Conservation (phyloP, 2,888 invertebrate species). For the Drosophila kokeensis region DNA sequence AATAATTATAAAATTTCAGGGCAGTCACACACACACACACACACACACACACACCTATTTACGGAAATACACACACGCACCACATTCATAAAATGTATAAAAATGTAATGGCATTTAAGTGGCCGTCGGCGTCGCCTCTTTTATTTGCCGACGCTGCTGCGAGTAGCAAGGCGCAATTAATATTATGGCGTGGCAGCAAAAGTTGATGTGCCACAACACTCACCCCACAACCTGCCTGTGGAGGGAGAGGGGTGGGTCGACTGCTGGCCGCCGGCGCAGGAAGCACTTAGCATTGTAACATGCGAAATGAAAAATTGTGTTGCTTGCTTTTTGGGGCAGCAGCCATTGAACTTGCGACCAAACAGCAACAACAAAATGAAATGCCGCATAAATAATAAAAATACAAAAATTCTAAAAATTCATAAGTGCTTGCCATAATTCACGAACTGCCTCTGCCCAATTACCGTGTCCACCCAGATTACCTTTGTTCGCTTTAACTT, state of each 20-base stretch:
- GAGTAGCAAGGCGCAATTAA: slow-evolving; percentile 79
- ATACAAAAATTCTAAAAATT: slow-evolving; percentile 55
- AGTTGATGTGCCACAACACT: slow-evolving; percentile 68
- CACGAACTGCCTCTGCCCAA: slow-evolving; percentile 52
- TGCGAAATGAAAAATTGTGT: slow-evolving; percentile 76
- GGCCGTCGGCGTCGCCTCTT: slow-evolving; percentile 64
- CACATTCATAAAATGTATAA: slow-evolving; percentile 65
- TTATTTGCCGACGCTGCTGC: slow-evolving; percentile 36
- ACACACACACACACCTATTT: slow-evolving; percentile 19
- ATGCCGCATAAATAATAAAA: slow-evolving; percentile 66
- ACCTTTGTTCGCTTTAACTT: slow-evolving; percentile 46
- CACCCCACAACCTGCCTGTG: slow-evolving; percentile 34
- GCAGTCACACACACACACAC: slow-evolving; percentile 24
- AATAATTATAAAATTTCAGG: slow-evolving; percentile 78
- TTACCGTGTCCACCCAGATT: slow-evolving; percentile 66
- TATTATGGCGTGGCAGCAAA: slow-evolving; percentile 83
- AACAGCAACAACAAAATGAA: slow-evolving; percentile 52
- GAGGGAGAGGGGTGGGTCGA: neutral
- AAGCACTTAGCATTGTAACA: slow-evolving; percentile 77
- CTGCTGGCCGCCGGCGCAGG: slow-evolving; percentile 56
- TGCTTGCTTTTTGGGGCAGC: slow-evolving; percentile 57
- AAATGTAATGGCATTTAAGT: slow-evolving; percentile 82
- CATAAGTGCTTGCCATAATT: slow-evolving; percentile 75
- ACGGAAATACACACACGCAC: slow-evolving; percentile 40
- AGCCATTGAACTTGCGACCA: slow-evolving; percentile 78